Evolutionary conservation across 1,140 invertebrate species (phyloP), one percentile per base, ranked within the genome.

Genomic region (Hesperophylax magnus): DNA sequence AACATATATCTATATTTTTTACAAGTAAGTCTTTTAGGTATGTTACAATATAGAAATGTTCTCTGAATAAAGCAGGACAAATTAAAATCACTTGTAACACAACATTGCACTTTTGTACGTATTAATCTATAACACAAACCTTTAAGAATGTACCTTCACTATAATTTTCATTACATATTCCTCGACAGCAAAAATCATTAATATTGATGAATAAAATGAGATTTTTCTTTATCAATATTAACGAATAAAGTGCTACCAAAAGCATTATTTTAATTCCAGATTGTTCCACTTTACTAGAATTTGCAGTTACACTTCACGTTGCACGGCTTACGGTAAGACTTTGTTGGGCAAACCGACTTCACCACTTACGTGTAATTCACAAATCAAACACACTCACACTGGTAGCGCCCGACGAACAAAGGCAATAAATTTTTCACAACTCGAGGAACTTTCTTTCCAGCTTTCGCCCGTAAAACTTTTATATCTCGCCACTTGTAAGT

Each of bases 391-490:
- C 72, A 80, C 80, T 72, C 78, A 79, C 77, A 78, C 82, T 54
- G 67, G 47, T 34, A 22, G 47, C 56, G 54, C 27, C 65, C 60
- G 63, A 31, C 65, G 83, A 84, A 84, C 83, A 84, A 84, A 82
- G 79, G 83, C 83, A 80, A 84, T 84, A 84, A 84, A 84, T 84
- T 84, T 82, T 84, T 84, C 83, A 84, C 83, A 82, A 82, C 81
- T 78, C 81, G 76, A n/a, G 71, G 72, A 84, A 80, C 78, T 82
- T 84, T 84, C 81, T 79, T 79, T 84, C 80, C 76, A 52, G 53
- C 52, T 75, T 75, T 75, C 52, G 47, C 74, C 72, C 81, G 78
- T 63, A 71, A 81, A 82, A 84, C 53, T 82, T 82, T 82, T 78
- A 84, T 77, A 77, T 75, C 80, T 80, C 83, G 53, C 81, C 81